A percentile compares a stretch with the other conserved stretches of the same genome.
phyloP scores from a whole-genome alignment of 2,888 invertebrate species.

The Oxycera nigricornis region DNA sequence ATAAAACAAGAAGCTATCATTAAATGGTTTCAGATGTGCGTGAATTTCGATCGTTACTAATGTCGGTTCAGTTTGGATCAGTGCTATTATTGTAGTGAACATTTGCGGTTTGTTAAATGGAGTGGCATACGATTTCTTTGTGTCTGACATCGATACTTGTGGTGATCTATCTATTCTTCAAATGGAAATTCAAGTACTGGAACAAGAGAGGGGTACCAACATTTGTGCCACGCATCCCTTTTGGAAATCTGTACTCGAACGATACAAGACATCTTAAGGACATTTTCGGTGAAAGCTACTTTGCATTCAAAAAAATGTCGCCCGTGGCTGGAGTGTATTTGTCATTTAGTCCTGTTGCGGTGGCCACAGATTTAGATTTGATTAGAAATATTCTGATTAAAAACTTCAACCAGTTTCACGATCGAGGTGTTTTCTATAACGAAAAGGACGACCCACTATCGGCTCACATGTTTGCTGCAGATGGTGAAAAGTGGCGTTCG shows the following conservation, averaged over 20 bases:
- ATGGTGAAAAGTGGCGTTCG: slow-evolving; percentile 62
- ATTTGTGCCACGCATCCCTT: slow-evolving; percentile 49
- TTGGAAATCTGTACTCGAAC: slow-evolving; percentile 48
- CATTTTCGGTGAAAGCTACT: neutral
- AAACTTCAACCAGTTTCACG: slow-evolving; percentile 59
- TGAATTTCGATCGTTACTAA: too few relatives aligned
- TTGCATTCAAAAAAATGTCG: slow-evolving; percentile 39
- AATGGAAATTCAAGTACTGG: slow-evolving; percentile 4
- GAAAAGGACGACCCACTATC: slow-evolving; percentile 58
- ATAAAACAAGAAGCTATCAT: too few relatives aligned
- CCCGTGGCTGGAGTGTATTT: slow-evolving; percentile 45
- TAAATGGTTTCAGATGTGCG: too few relatives aligned
- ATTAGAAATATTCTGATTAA: slow-evolving; percentile 57
- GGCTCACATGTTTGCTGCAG: slow-evolving; percentile 57
- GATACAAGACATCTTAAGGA: slow-evolving; percentile 32
- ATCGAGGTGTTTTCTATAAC: slow-evolving; percentile 57
- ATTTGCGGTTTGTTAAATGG: too few relatives aligned
- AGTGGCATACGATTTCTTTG: neutral
- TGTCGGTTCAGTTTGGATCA: too few relatives aligned
- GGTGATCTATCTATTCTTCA: slow-evolving; percentile 35
- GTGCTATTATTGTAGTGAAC: too few relatives aligned
- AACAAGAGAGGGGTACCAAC: slow-evolving; percentile 23
- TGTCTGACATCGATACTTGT: neutral
- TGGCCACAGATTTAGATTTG: slow-evolving; percentile 50
- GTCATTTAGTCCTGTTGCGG: slow-evolving; percentile 39